Evolutionary conservation across 2,797 vertebrate genomes (phyloP).

Genomic region (Gallinago nigripennis): DNA sequence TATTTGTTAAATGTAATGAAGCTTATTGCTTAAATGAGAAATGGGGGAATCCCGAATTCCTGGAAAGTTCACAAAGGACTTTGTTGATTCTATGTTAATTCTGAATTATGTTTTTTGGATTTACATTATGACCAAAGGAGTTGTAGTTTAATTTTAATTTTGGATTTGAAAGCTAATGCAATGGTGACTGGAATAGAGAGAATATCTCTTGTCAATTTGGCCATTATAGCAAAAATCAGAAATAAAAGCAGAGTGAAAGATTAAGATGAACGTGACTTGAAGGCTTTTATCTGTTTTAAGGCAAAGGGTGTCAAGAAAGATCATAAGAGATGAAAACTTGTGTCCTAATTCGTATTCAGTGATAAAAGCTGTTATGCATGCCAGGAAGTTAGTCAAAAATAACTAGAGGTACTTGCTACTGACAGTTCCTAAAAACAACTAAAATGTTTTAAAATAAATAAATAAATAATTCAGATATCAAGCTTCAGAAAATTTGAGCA

Average conservation of each 20-base stretch:
- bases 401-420: background rate
- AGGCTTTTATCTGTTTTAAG: background rate
- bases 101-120: background rate
- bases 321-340: background rate
- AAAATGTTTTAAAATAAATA: background rate
- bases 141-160: background rate
- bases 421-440: background rate
- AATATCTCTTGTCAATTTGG: background rate
- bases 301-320: background rate
- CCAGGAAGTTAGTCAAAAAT: background rate
- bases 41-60: background rate
- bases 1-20: background rate
- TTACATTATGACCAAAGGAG: background rate
- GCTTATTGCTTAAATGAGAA: background rate
- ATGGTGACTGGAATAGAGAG: background rate
- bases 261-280: background rate
- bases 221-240: background rate
- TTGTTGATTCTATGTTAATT: background rate
- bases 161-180: background rate
- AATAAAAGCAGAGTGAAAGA: background rate
- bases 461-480: background rate
- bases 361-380: background rate
- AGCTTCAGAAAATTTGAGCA: background rate
- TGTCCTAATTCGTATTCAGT: background rate
- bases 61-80: background rate